A percentile compares a stretch with the other conserved stretches of the same genome.
Conservation (phyloP, 2,113 vertebrate species). For the Eurypyga helias region DNA sequence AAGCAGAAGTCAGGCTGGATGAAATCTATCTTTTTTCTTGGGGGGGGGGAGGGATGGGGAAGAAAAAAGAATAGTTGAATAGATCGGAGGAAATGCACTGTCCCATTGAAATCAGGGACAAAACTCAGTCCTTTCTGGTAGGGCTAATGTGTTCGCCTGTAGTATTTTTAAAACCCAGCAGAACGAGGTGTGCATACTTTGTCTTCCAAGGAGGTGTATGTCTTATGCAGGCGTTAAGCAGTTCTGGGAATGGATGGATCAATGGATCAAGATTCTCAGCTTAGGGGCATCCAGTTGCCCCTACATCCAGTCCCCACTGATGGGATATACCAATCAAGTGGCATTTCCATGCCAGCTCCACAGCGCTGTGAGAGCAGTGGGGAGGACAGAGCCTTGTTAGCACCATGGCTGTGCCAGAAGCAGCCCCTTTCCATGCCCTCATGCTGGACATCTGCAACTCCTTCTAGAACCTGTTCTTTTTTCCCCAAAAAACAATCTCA, state of each 20-base stretch:
- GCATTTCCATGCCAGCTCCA: not conserved
- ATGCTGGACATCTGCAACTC: not conserved
- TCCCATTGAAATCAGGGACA: not conserved
- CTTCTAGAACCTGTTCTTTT: not conserved
- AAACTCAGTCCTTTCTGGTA: not conserved
- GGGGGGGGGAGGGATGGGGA: too few relatives aligned
- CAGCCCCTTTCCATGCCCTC: not conserved
- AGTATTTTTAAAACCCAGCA: not conserved
- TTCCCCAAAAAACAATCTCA: not conserved
- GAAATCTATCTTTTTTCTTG: not conserved
- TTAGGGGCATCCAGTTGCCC: not conserved
- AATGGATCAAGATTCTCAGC: not conserved
- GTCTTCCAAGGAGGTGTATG: not conserved
- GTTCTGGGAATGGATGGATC: not conserved
- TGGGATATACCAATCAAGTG: accelerated
- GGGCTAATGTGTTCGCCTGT: not conserved
- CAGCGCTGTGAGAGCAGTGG: not conserved
- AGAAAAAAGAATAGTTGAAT: not conserved
- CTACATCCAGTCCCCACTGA: not conserved
- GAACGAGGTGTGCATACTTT: not conserved
- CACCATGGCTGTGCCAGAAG: not conserved
- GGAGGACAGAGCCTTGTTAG: not conserved
- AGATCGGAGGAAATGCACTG: not conserved
- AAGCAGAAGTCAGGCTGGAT: not conserved
- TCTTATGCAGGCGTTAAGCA: accelerated